Evolutionary conservation across 2,113 vertebrate genomes (phyloP).

Genomic region (Eulemur rufifrons): DNA sequence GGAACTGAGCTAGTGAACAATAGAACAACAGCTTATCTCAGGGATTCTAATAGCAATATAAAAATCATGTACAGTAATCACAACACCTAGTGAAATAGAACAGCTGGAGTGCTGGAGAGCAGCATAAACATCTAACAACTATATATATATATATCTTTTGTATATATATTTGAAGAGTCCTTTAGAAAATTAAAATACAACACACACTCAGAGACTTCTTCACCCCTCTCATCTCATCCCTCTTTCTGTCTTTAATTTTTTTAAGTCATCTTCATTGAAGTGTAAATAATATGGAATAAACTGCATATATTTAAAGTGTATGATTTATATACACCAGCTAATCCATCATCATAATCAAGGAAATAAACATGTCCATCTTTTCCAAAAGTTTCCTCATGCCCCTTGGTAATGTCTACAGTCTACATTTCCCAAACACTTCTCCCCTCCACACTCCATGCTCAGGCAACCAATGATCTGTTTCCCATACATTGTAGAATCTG

Average conservation of each 20-base stretch:
- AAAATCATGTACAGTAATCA: background rate
- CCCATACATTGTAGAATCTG: background rate
- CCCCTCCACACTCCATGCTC: no score
- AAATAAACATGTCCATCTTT: background rate
- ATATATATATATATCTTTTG: background rate
- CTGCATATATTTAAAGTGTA: background rate
- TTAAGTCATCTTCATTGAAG: background rate
- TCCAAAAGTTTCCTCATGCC: background rate
- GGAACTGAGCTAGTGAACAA: background rate
- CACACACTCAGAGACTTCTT: background rate
- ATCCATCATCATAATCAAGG: background rate
- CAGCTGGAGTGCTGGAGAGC: background rate
- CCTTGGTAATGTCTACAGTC: background rate
- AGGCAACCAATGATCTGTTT: background rate
- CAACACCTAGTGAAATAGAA: background rate
- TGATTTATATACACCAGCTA: background rate
- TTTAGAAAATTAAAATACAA: background rate
- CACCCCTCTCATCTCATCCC: rapidly evolving
- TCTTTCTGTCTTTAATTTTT: background rate
- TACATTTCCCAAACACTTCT: background rate
- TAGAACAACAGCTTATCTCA: background rate
- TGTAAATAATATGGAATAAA: background rate
- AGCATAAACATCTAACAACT: background rate
- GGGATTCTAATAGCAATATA: background rate
- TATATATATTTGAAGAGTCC: background rate